Evolutionary conservation across 2,888 invertebrate genomes (phyloP).

Genomic region (Drosophila rubida): DNA sequence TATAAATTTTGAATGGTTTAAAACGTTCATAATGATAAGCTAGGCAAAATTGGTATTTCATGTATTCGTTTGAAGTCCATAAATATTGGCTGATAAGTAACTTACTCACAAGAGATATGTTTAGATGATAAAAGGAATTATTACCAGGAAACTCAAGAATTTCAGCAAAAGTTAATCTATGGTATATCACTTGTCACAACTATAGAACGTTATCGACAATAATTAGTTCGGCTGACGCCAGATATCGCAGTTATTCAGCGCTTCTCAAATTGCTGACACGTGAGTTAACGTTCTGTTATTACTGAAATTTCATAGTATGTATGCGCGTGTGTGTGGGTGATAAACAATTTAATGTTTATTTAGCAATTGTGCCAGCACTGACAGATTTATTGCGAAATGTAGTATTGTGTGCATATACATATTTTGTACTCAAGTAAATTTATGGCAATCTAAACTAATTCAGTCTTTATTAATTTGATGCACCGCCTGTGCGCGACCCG

Average conservation of each 20-base stretch:
- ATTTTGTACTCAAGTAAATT: slow-evolving; percentile 18
- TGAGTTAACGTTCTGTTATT: not conserved
- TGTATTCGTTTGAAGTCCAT: not conserved
- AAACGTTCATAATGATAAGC: too few relatives aligned
- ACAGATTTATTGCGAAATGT: not conserved
- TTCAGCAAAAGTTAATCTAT: not conserved
- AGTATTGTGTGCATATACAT: not conserved
- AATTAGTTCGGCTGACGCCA: slow-evolving; percentile 2
- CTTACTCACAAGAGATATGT: not conserved
- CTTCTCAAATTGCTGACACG: not conserved
- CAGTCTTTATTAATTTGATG: slow-evolving; percentile 76
- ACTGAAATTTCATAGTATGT: not conserved
- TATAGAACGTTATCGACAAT: not conserved
- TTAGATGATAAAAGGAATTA: not conserved
- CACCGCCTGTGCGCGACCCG: slow-evolving; percentile 83
- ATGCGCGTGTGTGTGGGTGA: not conserved
- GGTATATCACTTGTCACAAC: not conserved
- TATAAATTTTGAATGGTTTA: too few relatives aligned
- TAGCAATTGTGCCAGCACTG: slow-evolving; percentile 2
- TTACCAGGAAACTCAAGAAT: not conserved
- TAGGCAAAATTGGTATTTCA: too few relatives aligned
- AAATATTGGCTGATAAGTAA: not conserved
- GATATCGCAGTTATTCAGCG: too few relatives aligned
- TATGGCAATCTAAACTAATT: slow-evolving; percentile 24
- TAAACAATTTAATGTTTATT: not conserved